Evolutionary conservation across 2,888 invertebrate genomes (phyloP).

Genomic region (Yponomeuta evonymella): DNA sequence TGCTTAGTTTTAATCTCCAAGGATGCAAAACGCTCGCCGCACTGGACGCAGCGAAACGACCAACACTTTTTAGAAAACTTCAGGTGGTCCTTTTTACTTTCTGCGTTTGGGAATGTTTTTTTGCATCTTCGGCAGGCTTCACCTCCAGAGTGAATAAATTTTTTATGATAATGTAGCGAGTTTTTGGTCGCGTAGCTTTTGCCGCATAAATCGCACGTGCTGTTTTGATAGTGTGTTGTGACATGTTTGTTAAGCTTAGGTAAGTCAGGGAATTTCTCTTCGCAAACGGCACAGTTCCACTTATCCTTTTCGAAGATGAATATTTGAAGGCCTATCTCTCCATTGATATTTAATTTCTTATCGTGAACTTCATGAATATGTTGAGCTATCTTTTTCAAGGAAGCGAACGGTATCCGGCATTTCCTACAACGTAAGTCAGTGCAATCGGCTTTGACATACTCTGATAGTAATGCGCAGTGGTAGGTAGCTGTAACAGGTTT

Average conservation of each 20-base stretch:
- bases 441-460: slow-evolving; percentile 58
- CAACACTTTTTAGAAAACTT: slow-evolving; percentile 46
- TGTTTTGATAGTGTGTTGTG: slow-evolving; percentile 50
- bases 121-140: slow-evolving; percentile 52
- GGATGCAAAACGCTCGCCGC: slow-evolving; percentile 55
- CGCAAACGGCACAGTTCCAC: slow-evolving; percentile 49
- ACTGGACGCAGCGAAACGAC: slow-evolving; percentile 48
- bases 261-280: slow-evolving; percentile 45
- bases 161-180: slow-evolving; percentile 53
- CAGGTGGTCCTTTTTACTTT: slow-evolving; percentile 45
- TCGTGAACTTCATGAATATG: slow-evolving; percentile 46
- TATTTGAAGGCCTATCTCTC: slow-evolving; percentile 52
- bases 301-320: slow-evolving; percentile 48
- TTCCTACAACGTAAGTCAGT: slow-evolving; percentile 48
- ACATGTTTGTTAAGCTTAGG: slow-evolving; percentile 54
- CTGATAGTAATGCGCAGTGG: slow-evolving; percentile 37
- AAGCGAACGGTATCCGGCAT: slow-evolving; percentile 38
- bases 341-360: slow-evolving; percentile 38
- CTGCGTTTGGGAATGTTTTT: slow-evolving; percentile 46
- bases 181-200: slow-evolving; percentile 49
- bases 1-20: slow-evolving; percentile 58
- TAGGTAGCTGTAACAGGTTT: slow-evolving; percentile 43
- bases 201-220: slow-evolving; percentile 59
- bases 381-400: slow-evolving; percentile 39
- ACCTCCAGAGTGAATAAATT: slow-evolving; percentile 45